Evolutionary conservation across 2,888 invertebrate species (phyloP).

Genomic region (Mallateleia sp.): DNA sequence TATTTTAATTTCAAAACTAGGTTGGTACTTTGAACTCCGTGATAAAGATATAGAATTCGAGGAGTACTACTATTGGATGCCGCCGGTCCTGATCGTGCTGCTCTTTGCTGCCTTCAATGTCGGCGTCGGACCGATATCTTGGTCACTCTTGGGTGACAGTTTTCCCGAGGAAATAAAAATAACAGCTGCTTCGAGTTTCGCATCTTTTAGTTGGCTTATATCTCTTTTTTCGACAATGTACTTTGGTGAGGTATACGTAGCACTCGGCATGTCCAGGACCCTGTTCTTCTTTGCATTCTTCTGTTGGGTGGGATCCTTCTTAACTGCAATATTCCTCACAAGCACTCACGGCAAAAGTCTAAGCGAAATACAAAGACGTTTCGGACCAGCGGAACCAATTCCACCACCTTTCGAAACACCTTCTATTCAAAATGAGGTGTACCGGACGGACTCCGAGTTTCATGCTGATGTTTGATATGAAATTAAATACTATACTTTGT

Average conservation of each 20-base stretch:
- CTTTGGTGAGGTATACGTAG: slow-evolving; percentile 80
- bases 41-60: slow-evolving; percentile 85
- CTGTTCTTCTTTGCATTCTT: slow-evolving; percentile 84
- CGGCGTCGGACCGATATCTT: slow-evolving; percentile 86
- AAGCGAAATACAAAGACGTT: slow-evolving; percentile 82
- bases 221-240: slow-evolving; percentile 82
- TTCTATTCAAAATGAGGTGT: slow-evolving; percentile 2
- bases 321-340: slow-evolving; percentile 79
- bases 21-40: slow-evolving; percentile 83
- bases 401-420: slow-evolving; percentile 1
- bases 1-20: slow-evolving; percentile 72
- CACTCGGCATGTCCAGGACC: slow-evolving; percentile 80
- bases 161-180: slow-evolving; percentile 85
- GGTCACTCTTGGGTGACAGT: slow-evolving; percentile 86
- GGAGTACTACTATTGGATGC: slow-evolving; percentile 85
- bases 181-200: slow-evolving; percentile 77
- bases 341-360: slow-evolving; percentile 84
- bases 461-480: slow-evolving; percentile 7
- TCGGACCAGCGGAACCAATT: slow-evolving; percentile 52
- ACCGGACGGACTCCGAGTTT: slow-evolving; percentile 31
- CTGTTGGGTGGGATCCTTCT: slow-evolving; percentile 82
- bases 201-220: slow-evolving; percentile 83
- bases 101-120: slow-evolving; percentile 85
- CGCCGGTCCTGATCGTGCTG: slow-evolving; percentile 83
- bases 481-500: no score